Base-by-base conservation (phyloP, 2,797 vertebrate genomes). In the Sebastes jordani region DNA sequence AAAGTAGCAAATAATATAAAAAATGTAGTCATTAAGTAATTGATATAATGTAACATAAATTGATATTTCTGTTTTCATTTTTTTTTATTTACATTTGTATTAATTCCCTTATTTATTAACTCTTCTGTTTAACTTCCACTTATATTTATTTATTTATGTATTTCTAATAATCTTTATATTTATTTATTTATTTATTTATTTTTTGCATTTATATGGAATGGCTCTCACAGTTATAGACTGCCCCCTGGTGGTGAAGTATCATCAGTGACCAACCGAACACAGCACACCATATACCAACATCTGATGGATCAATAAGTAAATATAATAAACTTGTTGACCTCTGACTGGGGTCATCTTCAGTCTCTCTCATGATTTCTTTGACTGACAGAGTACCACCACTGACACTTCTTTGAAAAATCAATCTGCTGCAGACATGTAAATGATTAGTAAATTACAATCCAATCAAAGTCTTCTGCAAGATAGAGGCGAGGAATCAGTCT, bases 191-290 rank as follows among this genome's bases (percentile, higher is more conserved):
- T 46, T 46, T 46, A 46, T 46, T 16, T 18, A 46, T 46, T 46
- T 42, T 42, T 46, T 18, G 42, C 16, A 46, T 46, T 46, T 18
- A 46, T 46, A 46, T 46, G 42, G 16, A 46, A 46, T 46, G 42
- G 42, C 42, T 46, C 42, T 46, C 42, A 7, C 59, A 71, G 79
- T 7, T 34, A 32, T 6, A 80, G 10, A 77, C 62, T 60, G 82
- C 58, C 84, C 80, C 67, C 88, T 81, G 25, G 23, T 81, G 88
- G 82, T 42, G 18, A 52, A 29, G 14, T 6, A 52, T 18, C 23
- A 27, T 11, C 52, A 25, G 2, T 10, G 27, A 70, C 30, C 18
- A 34, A 8, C 23, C 42, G n/a, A 18, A 63, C 25, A 63, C 34
- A 54, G 22, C 27, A 8, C 10, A 52, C 4, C 9, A 2, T 23